These are phyloP conservation scores for Ectropis crepuscularia DNA, from an alignment of 2,888 invertebrate species.

Conservation along the genomic window DNA sequence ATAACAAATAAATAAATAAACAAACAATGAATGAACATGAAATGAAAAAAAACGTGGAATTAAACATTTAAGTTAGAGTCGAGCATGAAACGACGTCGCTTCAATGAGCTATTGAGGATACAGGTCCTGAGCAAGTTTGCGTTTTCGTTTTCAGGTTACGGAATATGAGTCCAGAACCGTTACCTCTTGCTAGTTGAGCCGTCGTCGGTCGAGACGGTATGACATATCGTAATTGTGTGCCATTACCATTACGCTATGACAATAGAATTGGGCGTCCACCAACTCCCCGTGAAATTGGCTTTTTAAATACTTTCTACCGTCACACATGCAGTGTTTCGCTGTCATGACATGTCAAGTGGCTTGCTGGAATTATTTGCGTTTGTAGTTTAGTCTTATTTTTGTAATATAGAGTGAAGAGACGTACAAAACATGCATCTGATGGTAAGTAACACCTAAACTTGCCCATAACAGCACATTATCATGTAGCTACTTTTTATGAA, in stretches of 20 bases:
- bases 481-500: too few relatives aligned
- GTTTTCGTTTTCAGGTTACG: not conserved
- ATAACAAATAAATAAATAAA: too few relatives aligned
- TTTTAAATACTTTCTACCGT: constrained; percentile 80
- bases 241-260: constrained; percentile 75
- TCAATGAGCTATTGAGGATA: too few relatives aligned
- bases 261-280: constrained; percentile 80
- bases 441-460: too few relatives aligned
- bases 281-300: constrained; percentile 78
- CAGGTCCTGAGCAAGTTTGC: too few relatives aligned
- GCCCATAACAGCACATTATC: too few relatives aligned
- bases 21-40: too few relatives aligned
- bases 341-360: constrained; percentile 22
- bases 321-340: constrained; percentile 28
- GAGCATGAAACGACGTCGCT: too few relatives aligned
- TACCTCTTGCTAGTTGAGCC: constrained; percentile 33
- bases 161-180: constrained; percentile 17
- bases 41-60: too few relatives aligned
- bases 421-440: too few relatives aligned
- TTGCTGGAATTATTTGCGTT: not conserved
- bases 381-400: not conserved
- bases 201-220: constrained; percentile 43
- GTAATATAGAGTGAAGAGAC: too few relatives aligned
- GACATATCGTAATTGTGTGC: constrained; percentile 64
- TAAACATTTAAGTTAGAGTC: too few relatives aligned